Conservation (phyloP, 1,140 invertebrate species). For the Neocloeon triangulifer region DNA sequence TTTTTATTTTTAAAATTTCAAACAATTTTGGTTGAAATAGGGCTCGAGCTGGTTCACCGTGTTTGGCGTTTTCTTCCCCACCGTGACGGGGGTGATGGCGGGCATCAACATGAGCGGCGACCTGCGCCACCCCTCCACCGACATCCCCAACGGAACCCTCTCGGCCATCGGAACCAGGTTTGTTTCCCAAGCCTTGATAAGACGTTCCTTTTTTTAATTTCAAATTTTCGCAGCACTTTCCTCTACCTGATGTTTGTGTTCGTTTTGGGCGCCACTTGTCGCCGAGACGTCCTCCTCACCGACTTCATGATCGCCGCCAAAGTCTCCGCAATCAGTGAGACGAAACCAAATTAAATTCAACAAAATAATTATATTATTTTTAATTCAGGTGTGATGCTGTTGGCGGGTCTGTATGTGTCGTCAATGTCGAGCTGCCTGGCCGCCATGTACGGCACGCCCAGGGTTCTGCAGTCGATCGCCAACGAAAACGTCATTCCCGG, state of each 20-base stretch:
- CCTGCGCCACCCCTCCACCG: slow-evolving; percentile 65
- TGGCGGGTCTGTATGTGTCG: slow-evolving; percentile 83
- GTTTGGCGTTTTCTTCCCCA: slow-evolving; percentile 87
- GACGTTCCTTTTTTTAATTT: slow-evolving; percentile 7
- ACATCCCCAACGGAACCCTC: slow-evolving; percentile 86
- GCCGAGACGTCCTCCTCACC: slow-evolving; percentile 38
- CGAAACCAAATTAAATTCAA: too few relatives aligned
- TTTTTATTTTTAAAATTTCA: slow-evolving; percentile 4
- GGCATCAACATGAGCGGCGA: slow-evolving; percentile 98
- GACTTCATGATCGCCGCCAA: slow-evolving; percentile 85
- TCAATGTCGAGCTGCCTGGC: slow-evolving; percentile 87
- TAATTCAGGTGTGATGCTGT: slow-evolving; percentile 40
- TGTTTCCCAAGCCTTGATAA: not conserved
- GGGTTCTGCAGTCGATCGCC: slow-evolving; percentile 85
- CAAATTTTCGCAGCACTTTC: slow-evolving; percentile 42
- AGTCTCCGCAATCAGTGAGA: slow-evolving; percentile 46
- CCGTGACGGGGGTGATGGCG: slow-evolving; percentile 78
- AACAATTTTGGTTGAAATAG: slow-evolving; percentile 21
- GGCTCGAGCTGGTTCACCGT: slow-evolving; percentile 75
- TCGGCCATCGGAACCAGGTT: slow-evolving; percentile 69
- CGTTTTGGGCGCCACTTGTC: slow-evolving; percentile 72
- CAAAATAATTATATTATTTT: not conserved
- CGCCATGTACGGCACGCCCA: slow-evolving; percentile 83
- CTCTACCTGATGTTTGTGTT: slow-evolving; percentile 75
- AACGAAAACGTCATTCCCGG: slow-evolving; percentile 87